These are phyloP conservation scores for Origma solitaria DNA, from an alignment of 2,113 vertebrate genomes.

Conservation along the genomic window DNA sequence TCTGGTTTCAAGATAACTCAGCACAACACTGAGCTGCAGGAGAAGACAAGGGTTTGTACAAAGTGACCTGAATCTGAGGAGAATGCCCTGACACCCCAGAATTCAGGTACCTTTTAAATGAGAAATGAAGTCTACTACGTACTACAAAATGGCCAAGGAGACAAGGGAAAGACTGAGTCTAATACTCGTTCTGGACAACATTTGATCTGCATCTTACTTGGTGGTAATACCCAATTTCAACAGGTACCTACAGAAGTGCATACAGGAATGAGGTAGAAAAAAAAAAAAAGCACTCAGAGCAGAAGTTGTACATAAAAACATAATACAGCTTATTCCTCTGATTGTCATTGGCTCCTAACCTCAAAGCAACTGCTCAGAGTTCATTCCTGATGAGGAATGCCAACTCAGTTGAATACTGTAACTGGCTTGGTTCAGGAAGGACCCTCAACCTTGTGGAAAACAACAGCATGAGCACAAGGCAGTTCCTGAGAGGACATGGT, in stretches of 20 bases:
- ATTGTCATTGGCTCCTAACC: not conserved
- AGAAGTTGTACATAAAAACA: not conserved
- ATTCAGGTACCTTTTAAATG: not conserved
- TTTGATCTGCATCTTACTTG: not conserved
- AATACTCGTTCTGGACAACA: not conserved
- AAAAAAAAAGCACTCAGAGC: fast-evolving
- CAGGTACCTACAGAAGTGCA: not conserved
- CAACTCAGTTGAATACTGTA: not conserved
- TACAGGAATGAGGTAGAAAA: not conserved
- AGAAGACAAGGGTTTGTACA: not conserved
- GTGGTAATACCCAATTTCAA: not conserved
- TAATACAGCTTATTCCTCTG: not conserved
- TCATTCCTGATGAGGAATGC: fast-evolving
- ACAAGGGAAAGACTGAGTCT: not conserved
- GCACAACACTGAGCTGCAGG: not conserved
- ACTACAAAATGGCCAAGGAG: fast-evolving
- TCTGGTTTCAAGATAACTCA: not conserved
- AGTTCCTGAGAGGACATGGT: fast-evolving
- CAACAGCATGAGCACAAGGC: fast-evolving
- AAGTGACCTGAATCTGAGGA: not conserved
- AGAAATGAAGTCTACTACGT: not conserved
- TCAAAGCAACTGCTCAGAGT: not conserved
- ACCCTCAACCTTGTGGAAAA: not conserved
- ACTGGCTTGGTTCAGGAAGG: not conserved
- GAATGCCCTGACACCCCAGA: not conserved